These are phyloP conservation scores for Rhipidura dahli DNA, from an alignment of 2,113 vertebrate species.

Conservation along the genomic window DNA sequence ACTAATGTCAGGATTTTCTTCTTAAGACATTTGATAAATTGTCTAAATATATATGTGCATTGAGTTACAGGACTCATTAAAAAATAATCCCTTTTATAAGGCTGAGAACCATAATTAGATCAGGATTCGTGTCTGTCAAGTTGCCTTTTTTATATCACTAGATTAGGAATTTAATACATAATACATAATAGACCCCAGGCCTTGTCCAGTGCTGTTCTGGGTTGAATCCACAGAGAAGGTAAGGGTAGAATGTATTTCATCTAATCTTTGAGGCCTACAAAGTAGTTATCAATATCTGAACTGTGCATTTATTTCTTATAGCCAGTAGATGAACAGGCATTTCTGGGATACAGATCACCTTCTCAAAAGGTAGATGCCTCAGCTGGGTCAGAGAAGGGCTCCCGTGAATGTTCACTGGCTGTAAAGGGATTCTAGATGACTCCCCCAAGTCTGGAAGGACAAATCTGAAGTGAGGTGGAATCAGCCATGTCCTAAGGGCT, in stretches of 20 bases:
- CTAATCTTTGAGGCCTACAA: not conserved
- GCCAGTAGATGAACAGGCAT: not conserved
- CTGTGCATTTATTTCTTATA: not conserved
- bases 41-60: slow-evolving; percentile 49
- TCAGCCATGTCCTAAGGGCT: not conserved
- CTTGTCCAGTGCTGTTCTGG: slow-evolving; percentile 15
- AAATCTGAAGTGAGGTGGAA: not conserved
- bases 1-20: slow-evolving; percentile 34
- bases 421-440: not conserved
- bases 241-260: not conserved
- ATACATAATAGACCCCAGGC: not conserved
- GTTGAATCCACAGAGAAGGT: not conserved
- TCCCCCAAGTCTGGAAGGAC: not conserved
- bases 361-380: not conserved
- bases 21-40: slow-evolving; percentile 47
- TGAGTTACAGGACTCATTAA: slow-evolving; percentile 50
- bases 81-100: slow-evolving; percentile 54
- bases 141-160: slow-evolving; percentile 34
- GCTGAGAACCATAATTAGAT: slow-evolving; percentile 52
- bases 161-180: slow-evolving; percentile 49
- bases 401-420: not conserved
- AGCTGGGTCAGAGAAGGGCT: not conserved
- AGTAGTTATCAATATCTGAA: not conserved
- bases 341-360: not conserved
- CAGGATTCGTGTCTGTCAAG: slow-evolving; percentile 51